Evolutionary conservation across 1,140 invertebrate genomes (phyloP).

Genomic region (Schlechtendalia chinensis): DNA sequence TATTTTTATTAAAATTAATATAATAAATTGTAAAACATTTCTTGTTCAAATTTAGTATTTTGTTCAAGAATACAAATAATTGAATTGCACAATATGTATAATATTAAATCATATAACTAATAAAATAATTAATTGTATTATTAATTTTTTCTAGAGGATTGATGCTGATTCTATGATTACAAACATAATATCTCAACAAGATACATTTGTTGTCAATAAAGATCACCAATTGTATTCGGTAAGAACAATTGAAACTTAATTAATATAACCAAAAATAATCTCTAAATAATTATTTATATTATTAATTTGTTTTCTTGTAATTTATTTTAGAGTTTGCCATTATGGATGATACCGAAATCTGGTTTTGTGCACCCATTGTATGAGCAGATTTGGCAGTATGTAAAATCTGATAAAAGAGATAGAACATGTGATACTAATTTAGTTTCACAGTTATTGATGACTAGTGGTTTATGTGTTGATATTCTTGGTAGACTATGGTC

Average conservation of each 20-base stretch:
- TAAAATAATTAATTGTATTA: background rate
- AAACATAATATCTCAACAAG: conserved; percentile 53
- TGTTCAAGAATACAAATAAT: background rate
- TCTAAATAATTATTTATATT: background rate
- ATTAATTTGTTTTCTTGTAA: background rate
- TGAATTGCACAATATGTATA: background rate
- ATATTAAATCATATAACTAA: background rate
- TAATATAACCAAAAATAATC: background rate
- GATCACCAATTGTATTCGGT: conserved; percentile 34
- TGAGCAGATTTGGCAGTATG: conserved; percentile 58
- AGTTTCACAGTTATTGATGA: conserved; percentile 64
- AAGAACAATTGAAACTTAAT: background rate
- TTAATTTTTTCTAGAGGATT: conserved; percentile 51
- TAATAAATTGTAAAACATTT: no score
- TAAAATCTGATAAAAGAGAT: conserved; percentile 55
- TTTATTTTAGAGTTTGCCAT: conserved; percentile 55
- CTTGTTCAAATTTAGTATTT: background rate
- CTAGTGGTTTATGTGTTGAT: conserved; percentile 63
- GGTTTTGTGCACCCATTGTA: conserved; percentile 59
- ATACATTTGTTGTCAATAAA: conserved; percentile 52
- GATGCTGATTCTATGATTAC: conserved; percentile 54
- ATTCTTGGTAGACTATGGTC: conserved; percentile 66
- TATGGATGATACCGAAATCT: conserved; percentile 59
- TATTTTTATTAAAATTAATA: background rate
- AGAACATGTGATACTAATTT: conserved; percentile 63